These are phyloP conservation scores for Apis mellifera DNA, from an alignment of 1,140 invertebrate species.

Conservation along the genomic window DNA sequence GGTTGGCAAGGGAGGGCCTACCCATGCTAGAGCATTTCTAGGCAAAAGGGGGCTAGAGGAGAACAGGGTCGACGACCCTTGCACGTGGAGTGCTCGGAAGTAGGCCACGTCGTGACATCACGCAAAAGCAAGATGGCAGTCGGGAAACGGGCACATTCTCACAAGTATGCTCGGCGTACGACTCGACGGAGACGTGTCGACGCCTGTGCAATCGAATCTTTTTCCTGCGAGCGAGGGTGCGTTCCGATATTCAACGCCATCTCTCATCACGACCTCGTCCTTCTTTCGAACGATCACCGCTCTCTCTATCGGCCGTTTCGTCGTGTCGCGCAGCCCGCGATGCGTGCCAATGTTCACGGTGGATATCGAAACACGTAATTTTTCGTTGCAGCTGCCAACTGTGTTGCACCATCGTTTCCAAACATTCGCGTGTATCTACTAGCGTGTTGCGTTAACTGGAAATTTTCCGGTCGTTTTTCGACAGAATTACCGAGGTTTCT, in stretches of 20 bases:
- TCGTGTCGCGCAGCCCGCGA: not conserved
- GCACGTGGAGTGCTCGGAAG: constrained; percentile 75
- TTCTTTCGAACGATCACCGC: not conserved
- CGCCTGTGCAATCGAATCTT: constrained; percentile 42
- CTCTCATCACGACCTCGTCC: constrained; percentile 13
- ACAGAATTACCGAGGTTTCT: not conserved
- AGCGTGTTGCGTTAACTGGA: not conserved
- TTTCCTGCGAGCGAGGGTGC: constrained; percentile 38
- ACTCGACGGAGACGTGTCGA: constrained; percentile 34
- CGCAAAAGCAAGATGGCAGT: constrained; percentile 72
- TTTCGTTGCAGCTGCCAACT: constrained; percentile 16
- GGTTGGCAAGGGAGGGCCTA: constrained; percentile 32
- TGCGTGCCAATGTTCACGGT: constrained; percentile 30
- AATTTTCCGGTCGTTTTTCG: not conserved
- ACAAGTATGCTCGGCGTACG: constrained; percentile 38
- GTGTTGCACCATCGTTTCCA: constrained; percentile 11
- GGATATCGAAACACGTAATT: constrained; percentile 28
- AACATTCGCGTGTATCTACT: constrained; percentile 17
- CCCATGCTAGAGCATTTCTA: constrained; percentile 49
- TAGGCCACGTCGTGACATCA: constrained; percentile 77
- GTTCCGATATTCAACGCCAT: constrained; percentile 23
- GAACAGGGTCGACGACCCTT: constrained; percentile 73
- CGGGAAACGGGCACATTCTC: constrained; percentile 60
- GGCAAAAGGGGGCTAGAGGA: constrained; percentile 66
- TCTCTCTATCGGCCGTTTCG: not conserved